Evolutionary conservation across 2,888 invertebrate genomes (phyloP).

Genomic region (Mesorhabditis belari): DNA sequence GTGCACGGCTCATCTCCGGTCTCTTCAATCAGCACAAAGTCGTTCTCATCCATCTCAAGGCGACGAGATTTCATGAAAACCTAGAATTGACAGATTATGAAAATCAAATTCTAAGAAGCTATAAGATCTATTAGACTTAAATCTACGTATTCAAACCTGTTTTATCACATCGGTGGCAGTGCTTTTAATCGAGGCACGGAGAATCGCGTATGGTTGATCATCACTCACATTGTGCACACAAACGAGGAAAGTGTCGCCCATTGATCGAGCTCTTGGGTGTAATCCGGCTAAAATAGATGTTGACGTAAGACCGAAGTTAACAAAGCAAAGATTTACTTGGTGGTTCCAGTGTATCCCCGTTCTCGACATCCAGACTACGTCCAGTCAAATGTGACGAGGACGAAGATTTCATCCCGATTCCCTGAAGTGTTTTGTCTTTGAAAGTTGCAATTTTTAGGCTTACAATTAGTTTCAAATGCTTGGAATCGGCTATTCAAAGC

Average conservation of each 20-base stretch:
- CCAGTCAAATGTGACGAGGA: constrained; percentile 45
- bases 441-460: no score
- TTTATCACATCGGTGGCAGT: constrained; percentile 82
- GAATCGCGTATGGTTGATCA: constrained; percentile 85
- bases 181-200: constrained; percentile 69
- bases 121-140: no score
- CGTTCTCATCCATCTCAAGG: constrained; percentile 72
- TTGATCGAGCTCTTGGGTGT: constrained; percentile 49
- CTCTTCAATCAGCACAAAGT: constrained; percentile 77
- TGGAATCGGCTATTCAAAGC: background rate
- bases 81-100: constrained; percentile 36
- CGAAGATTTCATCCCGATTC: constrained; percentile 19
- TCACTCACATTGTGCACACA: constrained; percentile 84
- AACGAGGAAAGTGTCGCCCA: constrained; percentile 76
- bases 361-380: constrained; percentile 40
- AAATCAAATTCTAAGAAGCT: no score
- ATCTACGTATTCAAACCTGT: constrained; percentile 59
- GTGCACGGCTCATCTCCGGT: constrained; percentile 61
- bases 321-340: background rate
- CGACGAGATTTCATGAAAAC: constrained; percentile 80
- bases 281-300: constrained; percentile 24
- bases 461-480: no score
- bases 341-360: constrained; percentile 15
- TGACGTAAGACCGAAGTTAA: background rate
- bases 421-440: no score